Base-by-base conservation (phyloP, 2,113 vertebrate species). In the Zosterops hypoxanthus region DNA sequence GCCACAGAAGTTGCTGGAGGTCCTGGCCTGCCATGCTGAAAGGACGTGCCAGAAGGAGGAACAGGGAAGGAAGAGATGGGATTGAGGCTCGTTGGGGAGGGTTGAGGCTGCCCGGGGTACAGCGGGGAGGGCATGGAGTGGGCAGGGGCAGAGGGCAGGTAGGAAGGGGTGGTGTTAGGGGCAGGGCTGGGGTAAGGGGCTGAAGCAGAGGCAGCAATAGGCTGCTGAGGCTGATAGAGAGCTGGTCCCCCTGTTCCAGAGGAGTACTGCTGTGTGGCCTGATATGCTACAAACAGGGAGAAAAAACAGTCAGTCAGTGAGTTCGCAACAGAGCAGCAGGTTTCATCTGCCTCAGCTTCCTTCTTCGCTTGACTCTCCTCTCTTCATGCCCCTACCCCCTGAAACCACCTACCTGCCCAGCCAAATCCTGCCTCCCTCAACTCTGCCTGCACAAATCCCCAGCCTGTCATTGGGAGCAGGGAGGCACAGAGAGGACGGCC, bases 21-120 rank as follows among this genome's bases (percentile, higher is more conserved):
- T 97, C 99, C 99, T 34, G 99, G 99, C 75, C 99, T 98, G 86
- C 98, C 98, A 97, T 99, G 99, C 98, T 99, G 99, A 97, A 99
- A 99, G 97, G 98, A 98, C 15, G 97, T 94, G 96, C 98, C 98
- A 70, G 98, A 91, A 95, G 97, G 96, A 95, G 98, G 96, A 90
- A 97, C 97, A 60, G 97, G 97, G 53, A 98, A 96, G 61, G 98
- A 89, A 90, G 98, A 94, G 73, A 94, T 8, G 41, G 98, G 88
- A 83, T 92, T 97, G 92, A 97, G 89, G 97, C 91, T 53, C 0
- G 96, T 36, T 17, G 97, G 93, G 81, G 98, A 97, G 70, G 95
- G 78, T 7, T 97, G 98, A 88, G 97, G 97, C 64, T 98, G 98
- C 31, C 96, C 86, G 0, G 98, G 50, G 20, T 98, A 98, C 5